Percentiles rank a stretch among this genome's conserved stretches.
phyloP scores from a whole-genome alignment of 2,113 vertebrate genomes.

The Cephalophus harveyi region DNA sequence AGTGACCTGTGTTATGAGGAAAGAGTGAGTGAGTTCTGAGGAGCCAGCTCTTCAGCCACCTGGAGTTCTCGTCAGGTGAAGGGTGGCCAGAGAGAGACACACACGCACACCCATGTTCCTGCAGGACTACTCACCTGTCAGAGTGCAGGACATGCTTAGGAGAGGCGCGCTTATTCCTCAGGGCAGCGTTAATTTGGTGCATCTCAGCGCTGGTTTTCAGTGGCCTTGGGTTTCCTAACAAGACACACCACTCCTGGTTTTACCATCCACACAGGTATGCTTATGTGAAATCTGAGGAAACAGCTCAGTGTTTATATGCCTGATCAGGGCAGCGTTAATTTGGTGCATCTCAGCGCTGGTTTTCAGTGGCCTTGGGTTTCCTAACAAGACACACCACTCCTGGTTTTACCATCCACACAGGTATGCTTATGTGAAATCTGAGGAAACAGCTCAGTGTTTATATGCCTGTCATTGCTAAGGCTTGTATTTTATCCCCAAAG shows the following conservation, averaged over 20 bases:
- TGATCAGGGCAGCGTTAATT: fast-evolving
- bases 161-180: fast-evolving
- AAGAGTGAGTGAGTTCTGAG: background rate
- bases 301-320: background rate
- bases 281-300: background rate
- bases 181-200: background rate
- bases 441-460: background rate
- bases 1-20: background rate
- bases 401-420: background rate
- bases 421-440: background rate
- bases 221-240: background rate
- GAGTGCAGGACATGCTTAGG: background rate
- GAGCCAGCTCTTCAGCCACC: background rate
- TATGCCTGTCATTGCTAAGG: background rate
- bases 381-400: background rate
- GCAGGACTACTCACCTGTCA: fast-evolving
- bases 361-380: background rate
- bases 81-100: background rate
- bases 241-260: background rate
- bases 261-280: background rate
- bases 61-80: background rate
- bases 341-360: background rate
- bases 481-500: too few species aligned
- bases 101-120: fast-evolving
- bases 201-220: background rate